phyloP scores from a whole-genome alignment of 2,888 invertebrate genomes.

The Morinoia aosen region DNA sequence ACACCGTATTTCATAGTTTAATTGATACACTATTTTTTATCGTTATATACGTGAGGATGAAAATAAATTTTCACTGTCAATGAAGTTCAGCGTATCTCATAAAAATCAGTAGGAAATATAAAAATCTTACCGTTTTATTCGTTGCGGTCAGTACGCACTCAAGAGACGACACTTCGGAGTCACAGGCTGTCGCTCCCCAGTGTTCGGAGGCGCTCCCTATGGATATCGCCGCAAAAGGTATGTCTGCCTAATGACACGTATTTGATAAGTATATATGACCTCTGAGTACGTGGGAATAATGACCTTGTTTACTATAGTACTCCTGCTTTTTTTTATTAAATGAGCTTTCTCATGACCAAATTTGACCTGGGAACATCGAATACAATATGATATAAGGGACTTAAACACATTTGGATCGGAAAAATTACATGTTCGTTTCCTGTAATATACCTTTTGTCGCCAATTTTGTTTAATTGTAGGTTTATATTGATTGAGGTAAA shows the following conservation, averaged over 20 bases:
- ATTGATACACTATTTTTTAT: neutral
- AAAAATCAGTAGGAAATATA: neutral
- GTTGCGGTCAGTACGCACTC: neutral
- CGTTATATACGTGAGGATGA: neutral
- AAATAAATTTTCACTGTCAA: neutral
- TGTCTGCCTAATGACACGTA: neutral
- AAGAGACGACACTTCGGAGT: neutral
- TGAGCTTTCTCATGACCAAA: too few relatives aligned
- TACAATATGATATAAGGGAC: too few relatives aligned
- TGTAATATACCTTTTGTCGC: too few relatives aligned
- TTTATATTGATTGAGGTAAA: too few relatives aligned
- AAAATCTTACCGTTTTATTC: neutral
- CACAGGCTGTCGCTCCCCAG: neutral
- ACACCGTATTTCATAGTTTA: neutral
- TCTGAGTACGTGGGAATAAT: too few relatives aligned
- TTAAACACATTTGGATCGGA: too few relatives aligned
- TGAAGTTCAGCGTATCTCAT: neutral
- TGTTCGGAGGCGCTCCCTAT: neutral
- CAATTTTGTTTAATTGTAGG: too few relatives aligned
- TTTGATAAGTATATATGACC: neutral
- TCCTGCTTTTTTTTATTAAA: too few relatives aligned
- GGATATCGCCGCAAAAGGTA: neutral
- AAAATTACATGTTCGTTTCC: too few relatives aligned
- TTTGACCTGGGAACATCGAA: too few relatives aligned
- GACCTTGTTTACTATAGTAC: too few relatives aligned